Percentiles rank a stretch among this genome's conserved stretches.
Evolutionary conservation across 2,113 vertebrate genomes (phyloP).

Genomic region (Eupsittula cactorum): DNA sequence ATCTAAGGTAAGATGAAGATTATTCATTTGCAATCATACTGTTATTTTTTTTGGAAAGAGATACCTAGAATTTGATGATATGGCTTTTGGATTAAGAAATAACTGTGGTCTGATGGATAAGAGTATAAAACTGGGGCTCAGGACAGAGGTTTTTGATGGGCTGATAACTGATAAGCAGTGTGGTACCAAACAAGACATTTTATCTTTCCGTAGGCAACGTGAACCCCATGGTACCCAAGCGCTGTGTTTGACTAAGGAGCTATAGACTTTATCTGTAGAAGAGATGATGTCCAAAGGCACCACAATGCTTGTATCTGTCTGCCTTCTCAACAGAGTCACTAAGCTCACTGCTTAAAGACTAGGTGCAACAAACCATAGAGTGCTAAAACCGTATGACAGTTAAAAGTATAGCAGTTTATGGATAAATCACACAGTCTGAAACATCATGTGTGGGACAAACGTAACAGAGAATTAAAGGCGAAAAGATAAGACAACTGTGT

Average conservation of each 20-base stretch:
- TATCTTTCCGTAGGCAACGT: neutral
- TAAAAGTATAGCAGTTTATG: neutral
- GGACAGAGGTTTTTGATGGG: neutral
- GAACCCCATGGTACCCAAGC: neutral
- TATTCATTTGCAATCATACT: neutral
- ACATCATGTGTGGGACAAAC: neutral
- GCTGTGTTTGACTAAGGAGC: neutral
- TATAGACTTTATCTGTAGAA: neutral
- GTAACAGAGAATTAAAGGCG: neutral
- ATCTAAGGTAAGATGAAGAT: slow-evolving; percentile 77
- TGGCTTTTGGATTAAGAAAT: neutral
- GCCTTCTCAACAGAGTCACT: neutral
- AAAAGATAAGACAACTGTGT: neutral
- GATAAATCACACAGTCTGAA: neutral
- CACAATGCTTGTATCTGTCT: neutral
- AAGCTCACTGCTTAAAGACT: neutral
- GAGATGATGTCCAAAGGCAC: neutral
- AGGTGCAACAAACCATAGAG: neutral
- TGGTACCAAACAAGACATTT: neutral
- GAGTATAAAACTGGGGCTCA: neutral
- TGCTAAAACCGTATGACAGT: neutral
- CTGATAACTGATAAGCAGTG: neutral
- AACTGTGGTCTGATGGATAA: neutral
- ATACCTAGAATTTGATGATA: neutral
- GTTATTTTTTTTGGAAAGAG: neutral